Base-by-base conservation (phyloP, 1,140 invertebrate species). In the Ostrea denselamellosa region DNA sequence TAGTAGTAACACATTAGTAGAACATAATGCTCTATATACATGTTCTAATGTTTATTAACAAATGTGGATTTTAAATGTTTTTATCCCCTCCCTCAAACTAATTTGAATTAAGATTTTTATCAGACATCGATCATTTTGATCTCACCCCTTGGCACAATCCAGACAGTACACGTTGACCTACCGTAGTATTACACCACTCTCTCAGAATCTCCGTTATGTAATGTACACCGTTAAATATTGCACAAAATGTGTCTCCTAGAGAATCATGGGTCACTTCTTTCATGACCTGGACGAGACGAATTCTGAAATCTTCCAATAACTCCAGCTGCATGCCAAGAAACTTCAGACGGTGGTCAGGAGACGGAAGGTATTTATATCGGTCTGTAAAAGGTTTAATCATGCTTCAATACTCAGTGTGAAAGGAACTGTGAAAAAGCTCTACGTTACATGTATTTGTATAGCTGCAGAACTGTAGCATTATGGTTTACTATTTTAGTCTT, bases 301-400 rank as follows among this genome's bases (percentile, higher is more conserved):
- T 95, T 34, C 98, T 96, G 94, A 97, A 98, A 93, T 99, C 98
- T 92, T 99, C 98, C 68, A 99, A 96, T 17, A 99, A 93, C 92
- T 98, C 97, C 25, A 98, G 94, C 94, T 99, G 98, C 9, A 99
- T 94, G 62, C 98, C 97, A 2, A 98, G 95, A 95, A 99, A 99
- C 94, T 98, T 97, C 88, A 98, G 93, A 90, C 97, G 96, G 92
- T 98, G 97, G 52, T 97, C 97, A 0, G 97, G 97, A 92, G 98
- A 97, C 51, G 97, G 97, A 85, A 98, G 94, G 65, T 96, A 95
- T 90, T 96, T 97, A 92, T 98, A 99, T 90, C 98, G 95, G 92
- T 98, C 97, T 95, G 90, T 25, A 65, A 89, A 53, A 77, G 17
- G 9, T 54, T 83, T 12, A 44, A 44, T 8, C 17, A 51, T 28